phyloP scores from a whole-genome alignment of 2,888 invertebrate genomes.

The Prosapia bicincta region DNA sequence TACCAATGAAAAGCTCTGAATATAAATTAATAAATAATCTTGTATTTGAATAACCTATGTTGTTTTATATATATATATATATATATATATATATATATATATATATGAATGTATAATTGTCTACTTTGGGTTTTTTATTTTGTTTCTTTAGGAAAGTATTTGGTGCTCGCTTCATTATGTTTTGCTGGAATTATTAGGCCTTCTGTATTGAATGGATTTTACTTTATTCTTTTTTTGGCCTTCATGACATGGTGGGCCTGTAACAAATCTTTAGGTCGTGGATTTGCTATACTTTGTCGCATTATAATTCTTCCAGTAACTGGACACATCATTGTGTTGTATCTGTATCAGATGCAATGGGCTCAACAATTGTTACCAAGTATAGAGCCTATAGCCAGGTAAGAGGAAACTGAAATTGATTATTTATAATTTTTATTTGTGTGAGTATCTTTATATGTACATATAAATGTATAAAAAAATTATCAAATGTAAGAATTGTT shows the following conservation, averaged over 20 bases:
- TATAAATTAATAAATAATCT: no score
- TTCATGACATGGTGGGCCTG: constrained; percentile 86
- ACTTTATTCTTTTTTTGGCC: constrained; percentile 81
- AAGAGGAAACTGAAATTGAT: constrained; percentile 37
- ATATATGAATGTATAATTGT: no score
- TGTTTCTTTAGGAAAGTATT: constrained; percentile 59
- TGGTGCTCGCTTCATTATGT: constrained; percentile 62
- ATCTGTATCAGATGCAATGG: constrained; percentile 83
- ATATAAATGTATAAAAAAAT: no score
- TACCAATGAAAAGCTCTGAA: no score
- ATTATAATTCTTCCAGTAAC: constrained; percentile 71
- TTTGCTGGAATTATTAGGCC: constrained; percentile 75
- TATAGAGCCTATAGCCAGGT: constrained; percentile 73
- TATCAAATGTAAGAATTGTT: no score
- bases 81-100: no score
- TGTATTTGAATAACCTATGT: no score
- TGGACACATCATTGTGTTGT: constrained; percentile 66
- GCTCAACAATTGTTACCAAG: constrained; percentile 67
- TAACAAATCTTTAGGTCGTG: constrained; percentile 67
- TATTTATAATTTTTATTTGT: no score
- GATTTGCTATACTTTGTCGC: constrained; percentile 72
- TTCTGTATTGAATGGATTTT: constrained; percentile 77
- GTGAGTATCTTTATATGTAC: no score
- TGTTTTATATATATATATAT: no score
- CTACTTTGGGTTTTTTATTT: no score